phyloP scores from a whole-genome alignment of 1,140 invertebrate species.

The Drosophila sproati region DNA sequence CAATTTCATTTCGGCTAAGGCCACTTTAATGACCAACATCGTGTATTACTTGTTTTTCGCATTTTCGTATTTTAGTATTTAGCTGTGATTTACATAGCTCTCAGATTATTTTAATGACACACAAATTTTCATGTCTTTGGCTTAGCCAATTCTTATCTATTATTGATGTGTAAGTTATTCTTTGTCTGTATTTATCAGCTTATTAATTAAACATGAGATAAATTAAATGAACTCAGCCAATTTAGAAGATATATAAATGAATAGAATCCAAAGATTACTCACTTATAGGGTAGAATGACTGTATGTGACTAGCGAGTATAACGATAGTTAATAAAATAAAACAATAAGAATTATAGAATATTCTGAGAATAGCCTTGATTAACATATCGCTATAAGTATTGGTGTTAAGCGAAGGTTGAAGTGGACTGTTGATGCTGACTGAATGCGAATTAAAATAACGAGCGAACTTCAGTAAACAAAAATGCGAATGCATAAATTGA shows the following conservation, averaged over 20 bases:
- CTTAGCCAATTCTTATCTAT: constrained; percentile 12
- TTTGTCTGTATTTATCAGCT: constrained; percentile 4
- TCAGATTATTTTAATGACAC: constrained; percentile 40
- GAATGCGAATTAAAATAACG: constrained; percentile 28
- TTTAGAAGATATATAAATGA: not conserved
- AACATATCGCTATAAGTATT: constrained; percentile 1
- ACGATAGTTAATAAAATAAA: not conserved
- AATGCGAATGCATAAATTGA: constrained; percentile 62
- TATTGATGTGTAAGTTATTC: constrained; percentile 15
- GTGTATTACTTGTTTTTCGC: constrained; percentile 27
- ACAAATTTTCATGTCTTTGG: constrained; percentile 19
- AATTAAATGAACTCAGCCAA: not conserved
- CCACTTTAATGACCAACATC: constrained; percentile 38
- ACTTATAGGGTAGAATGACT: not conserved
- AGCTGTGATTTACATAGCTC: constrained; percentile 33
- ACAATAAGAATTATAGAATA: not conserved
- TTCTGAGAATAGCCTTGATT: not conserved
- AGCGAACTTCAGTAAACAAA: constrained; percentile 44
- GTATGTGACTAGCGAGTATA: too few species aligned
- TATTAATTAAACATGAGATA: constrained; percentile 17
- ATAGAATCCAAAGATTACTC: not conserved
- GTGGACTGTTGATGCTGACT: constrained; percentile 6
- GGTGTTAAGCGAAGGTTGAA: constrained; percentile 2
- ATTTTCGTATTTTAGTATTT: constrained; percentile 12
- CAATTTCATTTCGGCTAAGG: constrained; percentile 38